Evolutionary conservation across 2,888 invertebrate genomes (phyloP), one percentile per base, ranked within the genome.

Genomic region (Piscicola geometra): DNA sequence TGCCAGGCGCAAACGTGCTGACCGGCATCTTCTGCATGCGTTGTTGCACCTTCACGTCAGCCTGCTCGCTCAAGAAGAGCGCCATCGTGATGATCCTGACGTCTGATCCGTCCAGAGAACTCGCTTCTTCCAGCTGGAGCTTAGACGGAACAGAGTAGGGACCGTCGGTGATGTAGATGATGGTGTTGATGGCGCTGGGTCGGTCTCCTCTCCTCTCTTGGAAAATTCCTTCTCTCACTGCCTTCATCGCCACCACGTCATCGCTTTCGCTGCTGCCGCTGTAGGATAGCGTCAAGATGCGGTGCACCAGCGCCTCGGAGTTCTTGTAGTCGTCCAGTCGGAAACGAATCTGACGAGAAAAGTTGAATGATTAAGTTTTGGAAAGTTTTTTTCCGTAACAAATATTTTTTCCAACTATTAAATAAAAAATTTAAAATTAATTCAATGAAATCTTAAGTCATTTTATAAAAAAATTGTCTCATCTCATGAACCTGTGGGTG

Each of bases 121-220:
- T n/a, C 1, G 35, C 60, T 73, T 56, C 64, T 36, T 33, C 64
- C 1, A 73, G 35, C 18, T 36, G 73, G 2, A n/a, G n/a, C 35
- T 60, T 41, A 36, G 33, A 30, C 12, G 60, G 64, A n/a, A 18
- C 28, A 1, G 36, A n/a, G 64, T 73, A 73, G 25, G 73, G 73
- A 30, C 83, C 83, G 75, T 84, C 82, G 0, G 82, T 81, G 33
- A 83, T 77, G 18, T 82, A 73, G n/a, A 83, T 75, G 28, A 78
- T 80, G 30, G 81, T 76, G 75, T 82, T 81, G 35, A 79, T 78
- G 1, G 81, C 82, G 30, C 72, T 77, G 5, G 80, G 75, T 12
- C 84, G 78, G 76, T 83, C 83, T 12, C 83, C 84, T 64, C 81
- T 81, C 12, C 68, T 71, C 9, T 79, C 70, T 0, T 79, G 78